phyloP scores from a whole-genome alignment of 2,113 vertebrate genomes.

The Gila orcuttii region DNA sequence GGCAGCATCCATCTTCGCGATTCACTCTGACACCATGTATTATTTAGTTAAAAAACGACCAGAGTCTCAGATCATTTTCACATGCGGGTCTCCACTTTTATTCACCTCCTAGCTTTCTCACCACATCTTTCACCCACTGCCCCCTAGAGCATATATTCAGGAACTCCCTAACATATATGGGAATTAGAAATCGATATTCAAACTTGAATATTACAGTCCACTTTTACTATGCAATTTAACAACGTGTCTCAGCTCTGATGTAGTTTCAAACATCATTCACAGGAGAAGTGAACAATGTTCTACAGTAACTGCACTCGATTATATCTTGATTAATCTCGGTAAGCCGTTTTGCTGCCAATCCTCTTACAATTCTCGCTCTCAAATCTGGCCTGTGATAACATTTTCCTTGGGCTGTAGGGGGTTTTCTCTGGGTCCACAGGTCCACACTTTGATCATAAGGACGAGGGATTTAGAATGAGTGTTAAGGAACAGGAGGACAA shows the following conservation, averaged over 20 bases:
- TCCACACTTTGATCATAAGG: slow-evolving; percentile 51
- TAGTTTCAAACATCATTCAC: neutral
- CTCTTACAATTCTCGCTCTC: slow-evolving; percentile 16
- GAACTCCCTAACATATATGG: too few relatives aligned
- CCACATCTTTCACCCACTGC: too few relatives aligned
- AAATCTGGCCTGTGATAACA: neutral
- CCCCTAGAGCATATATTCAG: too few relatives aligned
- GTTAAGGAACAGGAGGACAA: slow-evolving; percentile 56
- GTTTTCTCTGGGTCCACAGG: slow-evolving; percentile 8
- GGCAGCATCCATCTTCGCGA: too few relatives aligned
- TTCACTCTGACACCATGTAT: too few relatives aligned
- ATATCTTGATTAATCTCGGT: neutral
- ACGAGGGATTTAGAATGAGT: slow-evolving; percentile 33
- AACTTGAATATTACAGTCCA: too few relatives aligned
- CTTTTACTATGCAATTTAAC: neutral
- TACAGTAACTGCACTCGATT: neutral
- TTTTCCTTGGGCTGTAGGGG: neutral
- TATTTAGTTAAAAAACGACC: too few relatives aligned
- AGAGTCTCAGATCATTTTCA: too few relatives aligned
- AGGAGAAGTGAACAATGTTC: neutral
- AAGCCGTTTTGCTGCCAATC: slow-evolving; percentile 17
- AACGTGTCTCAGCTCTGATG: neutral
- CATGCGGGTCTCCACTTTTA: too few relatives aligned
- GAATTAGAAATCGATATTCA: too few relatives aligned
- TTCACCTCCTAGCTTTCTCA: too few relatives aligned